A percentile compares a stretch with the other conserved stretches of the same genome.
Conservation (phyloP, 2,113 vertebrate species). For the mouse (Mus musculus) region GRCm39 chr13:26023001-26023500, state of each 20-base stretch:
- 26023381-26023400: background rate
- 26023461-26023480: background rate
- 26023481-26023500: background rate
- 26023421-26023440: constrained; percentile 41
- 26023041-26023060: background rate
- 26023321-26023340: constrained; percentile 22
- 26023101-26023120: constrained; percentile 61
- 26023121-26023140: constrained; percentile 46
- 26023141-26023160: constrained; percentile 49
- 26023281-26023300: constrained; percentile 24
- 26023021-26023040: background rate
- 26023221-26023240: constrained; percentile 64
- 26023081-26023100: constrained; percentile 13
- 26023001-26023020: background rate
- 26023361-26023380: constrained; percentile 28
- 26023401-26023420: constrained; percentile 37
- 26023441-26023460: constrained; percentile 42
- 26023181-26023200: constrained; percentile 38
- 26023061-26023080: background rate
- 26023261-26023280: background rate
- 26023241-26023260: constrained; percentile 62
- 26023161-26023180: constrained; percentile 30
- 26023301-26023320: constrained; percentile 36
- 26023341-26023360: background rate
- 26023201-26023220: constrained; percentile 46